Evolutionary conservation across 2,797 vertebrate species (phyloP), one percentile per base, ranked within the genome.

Genomic region (Psittacula echo): DNA sequence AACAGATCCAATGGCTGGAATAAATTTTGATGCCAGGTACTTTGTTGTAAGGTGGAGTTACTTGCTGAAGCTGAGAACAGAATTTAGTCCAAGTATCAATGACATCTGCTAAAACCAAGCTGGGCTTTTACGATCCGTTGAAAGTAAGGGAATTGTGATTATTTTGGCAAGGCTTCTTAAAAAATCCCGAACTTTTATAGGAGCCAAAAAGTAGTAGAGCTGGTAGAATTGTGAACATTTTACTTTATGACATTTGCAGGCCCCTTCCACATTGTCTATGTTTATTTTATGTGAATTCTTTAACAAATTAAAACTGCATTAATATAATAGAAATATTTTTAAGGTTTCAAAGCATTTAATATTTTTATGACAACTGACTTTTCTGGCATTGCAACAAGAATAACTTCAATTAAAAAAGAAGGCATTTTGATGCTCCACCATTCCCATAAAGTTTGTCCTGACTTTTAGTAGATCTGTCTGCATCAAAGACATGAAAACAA

Each of bases 91-190:
- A 32, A 85, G 56, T 89, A 85, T 89, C 9, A 7, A 56, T 79
- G 93, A 74, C 91, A 90, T 87, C 56, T 72, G 77, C 80, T 75
- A 94, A 94, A 93, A 45, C 37, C 61, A 70, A 95, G 72, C 74
- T 65, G 77, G 21, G 75, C 29, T 90, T 95, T 96, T 91, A 94
- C 1, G 8, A 85, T 39, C 61, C 1, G 0, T 75, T 90, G 89
- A 93, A 87, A 89, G 90, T 82, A 45, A 87, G 71, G 77, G 94
- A 94, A 79, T 85, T n/a, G 77, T 94, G 94, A 91, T 96, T 94
- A 79, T 88, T 94, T 95, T 97, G 95, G 95, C 94, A 84, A 45
- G 39, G 85, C 58, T 93, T 90, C 94, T 91, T 86, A 73, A 62
- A 87, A 87, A 80, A 61, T 1, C 0, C 8, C 3, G 9, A 39